Base-by-base conservation (phyloP, 2,888 invertebrate species). In the Protodeltote pygarga region DNA sequence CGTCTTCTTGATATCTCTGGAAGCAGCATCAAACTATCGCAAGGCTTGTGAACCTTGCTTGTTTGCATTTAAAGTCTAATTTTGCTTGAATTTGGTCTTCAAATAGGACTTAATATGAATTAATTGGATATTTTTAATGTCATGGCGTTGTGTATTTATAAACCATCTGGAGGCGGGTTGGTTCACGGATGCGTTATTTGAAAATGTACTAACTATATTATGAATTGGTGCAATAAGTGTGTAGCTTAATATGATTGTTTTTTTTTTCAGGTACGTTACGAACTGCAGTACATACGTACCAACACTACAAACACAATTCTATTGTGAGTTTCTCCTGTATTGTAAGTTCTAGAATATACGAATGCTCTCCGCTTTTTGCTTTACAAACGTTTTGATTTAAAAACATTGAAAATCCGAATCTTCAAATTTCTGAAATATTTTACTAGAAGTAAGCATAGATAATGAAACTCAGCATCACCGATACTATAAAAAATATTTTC, bases 81-180 rank as follows among this genome's bases (percentile, higher is more conserved):
- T 71, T 81, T 20, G 57, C 47, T 61, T 61, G 63, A 19, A 37
- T 37, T 5, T 17, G 19, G 24, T 19, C 40, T 44, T 65, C 59
- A 75, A 78, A 75, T 81, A 81, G 51, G 75, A 73, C 76, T 77
- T 75, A 75, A 73, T 81, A 72, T 62, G 63, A 79, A 73, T 80
- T 75, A 78, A 77, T 81, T 74, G 73, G 65, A 45, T 77, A 78
- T 83, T 85, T 85, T 87, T 85, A 82, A 82, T 83, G 81, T 81
- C 76, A 81, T 73, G 74, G 71, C 77, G 71, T 72, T 68, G 72
- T 65, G 60, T 87, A 85, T 87, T 84, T 82, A 81, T 85, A 85
- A 81, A 85, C 72, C 79, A 79, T 79, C 78, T 79, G 81, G 75
- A 73, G 71, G 65, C 72, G 72, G 63, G 63, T 58, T 70, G 70